Base-by-base conservation (phyloP, 2,113 vertebrate genomes). In the Anarrhichthys ocellatus region DNA sequence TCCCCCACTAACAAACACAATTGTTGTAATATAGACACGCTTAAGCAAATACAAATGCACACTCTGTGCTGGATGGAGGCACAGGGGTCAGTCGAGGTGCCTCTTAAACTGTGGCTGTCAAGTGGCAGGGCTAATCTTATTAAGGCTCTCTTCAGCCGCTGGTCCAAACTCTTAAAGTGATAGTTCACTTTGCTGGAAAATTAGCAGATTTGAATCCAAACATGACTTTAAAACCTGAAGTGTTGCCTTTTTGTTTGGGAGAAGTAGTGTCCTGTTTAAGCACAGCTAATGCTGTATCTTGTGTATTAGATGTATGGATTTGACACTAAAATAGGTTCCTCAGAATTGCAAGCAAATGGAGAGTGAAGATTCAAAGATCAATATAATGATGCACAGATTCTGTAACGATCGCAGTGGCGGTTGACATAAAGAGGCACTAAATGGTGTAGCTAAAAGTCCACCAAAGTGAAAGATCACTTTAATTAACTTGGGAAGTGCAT, bases 51-150 rank as follows among this genome's bases (percentile, higher is more conserved):
- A 82, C 62, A 73, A 75, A 87, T 59, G 42, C 52, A 67, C 61
- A 27, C 36, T 77, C 86, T 80, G 84, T 78, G 82, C 72, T 90
- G 83, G 88, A 81, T 27, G 48, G 48, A 87, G 82, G 76, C 80
- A 70, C 73, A 83, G 59, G 86, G 88, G 89, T 93, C 93, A 93
- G 84, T 58, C 63, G 81, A 88, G 83, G 88, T 88, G 63, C 73
- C 83, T 84, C 88, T 89, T 89, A 91, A 88, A 62, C 85, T 80
- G 84, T 81, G 82, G 83, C 89, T 92, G 88, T 92, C 87, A 89
- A 93, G 88, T 91, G 88, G 87, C 91, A 88, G 87, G 76, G 76
- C 71, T 94, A 94, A 94, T 94, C 92, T 88, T 76, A 92, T 94
- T 93, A 93, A 91, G 82, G 58, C 84, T 91, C 83, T 86, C 89